phyloP scores from a whole-genome alignment of 2,113 vertebrate genomes.

The Menidia beryllina region DNA sequence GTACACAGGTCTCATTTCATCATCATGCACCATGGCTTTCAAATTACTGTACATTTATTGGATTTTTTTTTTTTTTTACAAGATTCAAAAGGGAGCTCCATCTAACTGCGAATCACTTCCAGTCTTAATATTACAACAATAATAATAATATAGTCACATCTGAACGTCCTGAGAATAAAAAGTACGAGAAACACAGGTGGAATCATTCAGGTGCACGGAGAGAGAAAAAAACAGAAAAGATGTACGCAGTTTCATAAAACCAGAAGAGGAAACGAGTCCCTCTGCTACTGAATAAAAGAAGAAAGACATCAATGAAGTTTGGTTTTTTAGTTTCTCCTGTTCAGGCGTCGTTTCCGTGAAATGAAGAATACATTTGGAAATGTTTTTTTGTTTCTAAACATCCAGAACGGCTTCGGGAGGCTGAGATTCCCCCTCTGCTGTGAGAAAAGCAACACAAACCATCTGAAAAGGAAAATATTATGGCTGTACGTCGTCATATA shows the following conservation, averaged over 20 bases:
- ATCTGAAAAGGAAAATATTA: not conserved
- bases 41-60: slow-evolving; percentile 80
- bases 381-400: not conserved
- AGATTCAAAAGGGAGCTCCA: slow-evolving; percentile 82
- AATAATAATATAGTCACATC: slow-evolving; percentile 76
- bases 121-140: slow-evolving; percentile 84
- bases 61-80: slow-evolving; percentile 81
- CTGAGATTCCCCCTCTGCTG: slow-evolving; percentile 18
- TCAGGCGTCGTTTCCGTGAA: too few species aligned
- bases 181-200: slow-evolving; percentile 57
- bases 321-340: too few species aligned
- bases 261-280: slow-evolving; percentile 13
- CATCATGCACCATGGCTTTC: slow-evolving; percentile 82
- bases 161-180: slow-evolving; percentile 91
- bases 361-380: not conserved
- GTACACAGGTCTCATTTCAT: slow-evolving; percentile 40
- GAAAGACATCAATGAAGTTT: slow-evolving; percentile 31
- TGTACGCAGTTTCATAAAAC: slow-evolving; percentile 31
- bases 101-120: slow-evolving; percentile 87
- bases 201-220: slow-evolving; percentile 31
- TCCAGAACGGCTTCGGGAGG: too few species aligned
- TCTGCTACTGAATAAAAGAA: slow-evolving; percentile 28
- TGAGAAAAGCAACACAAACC: slow-evolving; percentile 28
- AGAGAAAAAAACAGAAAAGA: not conserved
- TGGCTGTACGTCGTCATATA: slow-evolving; percentile 49